Evolutionary conservation across 1,140 invertebrate genomes (phyloP), one percentile per base, ranked within the genome.

Genomic region (Drusus annulatus): DNA sequence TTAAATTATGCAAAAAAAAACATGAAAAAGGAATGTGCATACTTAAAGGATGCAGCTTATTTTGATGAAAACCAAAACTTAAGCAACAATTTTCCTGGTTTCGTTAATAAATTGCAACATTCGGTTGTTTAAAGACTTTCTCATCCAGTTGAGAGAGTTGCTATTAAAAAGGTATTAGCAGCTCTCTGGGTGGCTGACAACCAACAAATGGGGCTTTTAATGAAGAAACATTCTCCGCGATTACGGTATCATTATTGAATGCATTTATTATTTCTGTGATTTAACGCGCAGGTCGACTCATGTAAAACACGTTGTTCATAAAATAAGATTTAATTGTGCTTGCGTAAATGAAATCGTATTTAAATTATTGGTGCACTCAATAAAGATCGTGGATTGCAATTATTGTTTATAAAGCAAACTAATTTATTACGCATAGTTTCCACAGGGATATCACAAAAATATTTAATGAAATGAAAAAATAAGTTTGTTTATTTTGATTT

Each of bases 201-300:
- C 52, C 82, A 81, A 88, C 85, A 85, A 86, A 86, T 86, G 85
- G 51, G 79, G 23, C 62, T 52, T 71, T 71, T 87, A 87, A 88
- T 87, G 85, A 86, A 86, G 85, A 87, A 87, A 84, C 84, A 87
- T 86, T 81, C 83, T 79, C 81, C 50, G 71, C 84, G 80, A 86
- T 87, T 84, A 86, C 81, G 78, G 84, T 73, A 83, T 84, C 84
- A 85, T 86, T 86, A 84, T 85, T 86, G 84, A 84, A 86, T 85
- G 79, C 84, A 85, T 86, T 84, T 85, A 84, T 87, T 86, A 86
- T 85, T 85, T 81, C 78, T 60, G 54, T 58, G 58, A 63, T 71
- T 71, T 71, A 52, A 71, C 36, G 19, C 68, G 45, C 68, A 52
- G 68, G 54, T 71, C 23, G 68, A 71, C 51, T 19, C 68, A 7